Conservation (phyloP, 2,888 invertebrate species). For the Epirrita christyi region DNA sequence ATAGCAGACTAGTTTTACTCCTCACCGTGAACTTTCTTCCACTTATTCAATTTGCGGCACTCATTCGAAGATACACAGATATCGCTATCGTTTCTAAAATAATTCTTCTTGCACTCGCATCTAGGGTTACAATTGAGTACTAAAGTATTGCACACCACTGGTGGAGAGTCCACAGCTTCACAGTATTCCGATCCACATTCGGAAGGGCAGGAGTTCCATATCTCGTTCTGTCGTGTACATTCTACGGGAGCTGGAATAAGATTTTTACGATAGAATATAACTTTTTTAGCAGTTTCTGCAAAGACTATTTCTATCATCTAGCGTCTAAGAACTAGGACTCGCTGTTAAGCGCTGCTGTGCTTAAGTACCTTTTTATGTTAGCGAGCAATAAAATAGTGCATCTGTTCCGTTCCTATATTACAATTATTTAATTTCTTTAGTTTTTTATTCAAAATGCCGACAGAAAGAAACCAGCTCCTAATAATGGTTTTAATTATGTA, state of each 20-base stretch:
- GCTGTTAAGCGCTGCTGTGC: too few relatives aligned
- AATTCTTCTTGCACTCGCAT: slow-evolving; percentile 49
- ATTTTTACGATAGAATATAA: slow-evolving; percentile 1
- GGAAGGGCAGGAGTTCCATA: slow-evolving; percentile 49
- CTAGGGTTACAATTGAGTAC: slow-evolving; percentile 52
- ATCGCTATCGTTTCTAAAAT: slow-evolving; percentile 46
- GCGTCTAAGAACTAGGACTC: too few relatives aligned
- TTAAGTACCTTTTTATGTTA: too few relatives aligned
- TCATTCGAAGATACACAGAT: slow-evolving; percentile 45
- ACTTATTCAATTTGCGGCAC: slow-evolving; percentile 41
- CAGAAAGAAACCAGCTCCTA: too few relatives aligned
- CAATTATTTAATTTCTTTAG: too few relatives aligned
- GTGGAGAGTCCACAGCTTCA: slow-evolving; percentile 41
- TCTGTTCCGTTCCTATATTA: too few relatives aligned
- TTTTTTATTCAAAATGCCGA: too few relatives aligned
- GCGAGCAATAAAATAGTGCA: too few relatives aligned
- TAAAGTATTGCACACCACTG: slow-evolving; percentile 46
- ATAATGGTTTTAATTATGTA: too few relatives aligned
- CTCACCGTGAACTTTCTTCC: neutral
- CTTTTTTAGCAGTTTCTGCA: neutral
- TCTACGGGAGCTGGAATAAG: slow-evolving; percentile 46
- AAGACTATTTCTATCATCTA: too few relatives aligned
- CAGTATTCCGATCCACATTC: slow-evolving; percentile 51
- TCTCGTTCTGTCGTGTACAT: slow-evolving; percentile 54
- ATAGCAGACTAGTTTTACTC: too few relatives aligned